These are phyloP conservation scores for Chaetorhynchus papuensis DNA, from an alignment of 2,113 vertebrate genomes.

Conservation along the genomic window DNA sequence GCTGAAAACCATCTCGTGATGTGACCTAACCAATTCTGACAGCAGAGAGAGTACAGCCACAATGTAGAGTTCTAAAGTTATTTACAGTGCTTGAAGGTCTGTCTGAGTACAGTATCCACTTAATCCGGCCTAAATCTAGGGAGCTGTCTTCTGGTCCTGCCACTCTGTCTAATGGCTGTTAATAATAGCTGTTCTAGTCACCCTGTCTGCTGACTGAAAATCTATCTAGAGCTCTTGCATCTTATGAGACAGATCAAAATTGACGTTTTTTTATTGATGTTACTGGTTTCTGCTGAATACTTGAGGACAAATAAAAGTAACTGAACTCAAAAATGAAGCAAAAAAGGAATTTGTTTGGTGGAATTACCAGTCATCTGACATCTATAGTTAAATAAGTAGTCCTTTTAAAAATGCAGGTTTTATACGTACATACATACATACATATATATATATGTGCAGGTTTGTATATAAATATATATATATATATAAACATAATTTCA, in stretches of 20 bases:
- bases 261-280: conserved; percentile 68
- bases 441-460: not conserved
- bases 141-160: conserved; percentile 36
- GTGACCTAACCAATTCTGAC: conserved; percentile 53
- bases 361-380: conserved; percentile 16
- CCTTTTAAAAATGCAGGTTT: not conserved
- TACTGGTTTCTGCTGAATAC: conserved; percentile 55
- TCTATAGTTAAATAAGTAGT: conserved; percentile 21
- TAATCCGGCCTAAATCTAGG: conserved; percentile 54
- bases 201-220: conserved; percentile 52
- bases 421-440: not conserved
- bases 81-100: conserved; percentile 58
- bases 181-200: conserved; percentile 61
- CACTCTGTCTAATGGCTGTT: conserved; percentile 52
- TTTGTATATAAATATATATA: not conserved
- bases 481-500: not conserved
- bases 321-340: conserved; percentile 15
- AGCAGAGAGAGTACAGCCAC: conserved; percentile 42
- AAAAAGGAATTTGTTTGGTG: conserved; percentile 7
- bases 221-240: conserved; percentile 55
- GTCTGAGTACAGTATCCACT: conserved; percentile 32
- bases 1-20: conserved; percentile 17
- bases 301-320: conserved; percentile 62
- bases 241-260: conserved; percentile 65
- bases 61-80: conserved; percentile 44